A percentile compares a stretch with the other conserved stretches of the same genome.
Conservation (phyloP, 30 jellyfish, hydroid and myxozoan species). For the Hydractinia echinata region DNA sequence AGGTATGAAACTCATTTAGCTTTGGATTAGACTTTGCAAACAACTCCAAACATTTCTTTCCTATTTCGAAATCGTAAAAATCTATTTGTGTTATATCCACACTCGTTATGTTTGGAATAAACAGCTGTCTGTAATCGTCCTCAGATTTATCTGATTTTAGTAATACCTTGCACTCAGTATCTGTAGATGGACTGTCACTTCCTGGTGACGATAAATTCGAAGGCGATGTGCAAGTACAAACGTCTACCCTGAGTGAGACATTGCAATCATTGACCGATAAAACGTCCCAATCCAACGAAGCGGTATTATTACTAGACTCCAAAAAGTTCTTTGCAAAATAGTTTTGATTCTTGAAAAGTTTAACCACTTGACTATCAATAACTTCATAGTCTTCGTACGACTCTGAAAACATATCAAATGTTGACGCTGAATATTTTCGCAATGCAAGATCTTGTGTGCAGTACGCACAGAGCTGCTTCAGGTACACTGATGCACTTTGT, state of each 20-base stretch:
- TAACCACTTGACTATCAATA: slow-evolving; percentile 12
- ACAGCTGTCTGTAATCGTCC: slow-evolving; percentile 39
- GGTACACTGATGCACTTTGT: slow-evolving; percentile 10
- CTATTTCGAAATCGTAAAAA: slow-evolving; percentile 50
- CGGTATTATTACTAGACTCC: neutral
- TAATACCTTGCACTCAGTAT: neutral
- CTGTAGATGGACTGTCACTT: neutral
- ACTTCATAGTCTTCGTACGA: slow-evolving; percentile 16
- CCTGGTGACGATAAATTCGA: neutral
- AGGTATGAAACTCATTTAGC: slow-evolving; percentile 41
- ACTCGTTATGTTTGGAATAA: slow-evolving; percentile 38
- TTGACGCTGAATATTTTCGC: neutral
- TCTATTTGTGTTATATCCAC: slow-evolving; percentile 58
- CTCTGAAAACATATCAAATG: neutral
- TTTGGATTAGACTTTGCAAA: slow-evolving; percentile 43
- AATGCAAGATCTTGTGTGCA: slow-evolving; percentile 10
- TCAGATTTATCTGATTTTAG: slow-evolving; percentile 9
- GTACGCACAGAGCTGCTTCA: slow-evolving; percentile 4
- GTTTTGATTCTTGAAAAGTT: neutral
- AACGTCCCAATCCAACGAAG: slow-evolving; percentile 11
- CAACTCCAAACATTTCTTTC: slow-evolving; percentile 47
- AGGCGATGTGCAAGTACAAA: neutral
- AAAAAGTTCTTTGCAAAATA: neutral
- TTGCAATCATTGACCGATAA: neutral
- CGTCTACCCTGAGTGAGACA: neutral